These are phyloP conservation scores for Sinodicranocentrus sp. DNA, from an alignment of 2,888 invertebrate species.

Conservation along the genomic window DNA sequence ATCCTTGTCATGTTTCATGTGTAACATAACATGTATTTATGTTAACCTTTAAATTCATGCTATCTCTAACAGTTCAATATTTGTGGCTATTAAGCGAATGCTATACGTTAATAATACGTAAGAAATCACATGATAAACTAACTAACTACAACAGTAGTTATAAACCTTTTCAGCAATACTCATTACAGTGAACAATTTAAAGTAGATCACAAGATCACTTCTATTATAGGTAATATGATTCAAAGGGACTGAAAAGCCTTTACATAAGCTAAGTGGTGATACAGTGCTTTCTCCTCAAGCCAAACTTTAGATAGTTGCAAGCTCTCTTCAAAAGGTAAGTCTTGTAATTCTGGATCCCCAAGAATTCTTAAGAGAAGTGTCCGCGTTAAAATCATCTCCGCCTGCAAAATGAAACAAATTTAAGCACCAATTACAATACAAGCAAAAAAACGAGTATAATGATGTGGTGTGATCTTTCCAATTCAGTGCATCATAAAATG, in stretches of 20 bases:
- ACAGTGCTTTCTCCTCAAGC: slow-evolving; percentile 25
- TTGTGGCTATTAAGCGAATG: too few relatives aligned
- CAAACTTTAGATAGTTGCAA: slow-evolving; percentile 18
- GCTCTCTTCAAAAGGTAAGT: neutral
- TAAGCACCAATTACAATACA: neutral
- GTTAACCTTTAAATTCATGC: too few relatives aligned
- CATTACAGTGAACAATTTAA: too few relatives aligned
- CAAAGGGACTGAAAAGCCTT: neutral
- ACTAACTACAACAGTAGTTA: too few relatives aligned
- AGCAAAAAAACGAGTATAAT: neutral
- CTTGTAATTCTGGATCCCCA: neutral
- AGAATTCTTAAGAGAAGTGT: slow-evolving; percentile 22
- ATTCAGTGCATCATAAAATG: neutral
- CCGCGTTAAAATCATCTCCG: slow-evolving; percentile 35
- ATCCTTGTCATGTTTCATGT: too few relatives aligned
- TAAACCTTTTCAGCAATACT: too few relatives aligned
- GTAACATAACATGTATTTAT: too few relatives aligned
- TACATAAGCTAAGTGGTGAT: slow-evolving; percentile 7
- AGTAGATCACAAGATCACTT: too few relatives aligned
- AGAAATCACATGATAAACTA: too few relatives aligned
- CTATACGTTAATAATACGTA: too few relatives aligned
- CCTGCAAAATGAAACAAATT: slow-evolving; percentile 33
- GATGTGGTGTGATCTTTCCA: neutral
- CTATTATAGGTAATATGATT: too few relatives aligned
- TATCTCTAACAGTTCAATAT: too few relatives aligned